Conservation (phyloP, 2,888 invertebrate species). For the Cerceris ruficornis region DNA sequence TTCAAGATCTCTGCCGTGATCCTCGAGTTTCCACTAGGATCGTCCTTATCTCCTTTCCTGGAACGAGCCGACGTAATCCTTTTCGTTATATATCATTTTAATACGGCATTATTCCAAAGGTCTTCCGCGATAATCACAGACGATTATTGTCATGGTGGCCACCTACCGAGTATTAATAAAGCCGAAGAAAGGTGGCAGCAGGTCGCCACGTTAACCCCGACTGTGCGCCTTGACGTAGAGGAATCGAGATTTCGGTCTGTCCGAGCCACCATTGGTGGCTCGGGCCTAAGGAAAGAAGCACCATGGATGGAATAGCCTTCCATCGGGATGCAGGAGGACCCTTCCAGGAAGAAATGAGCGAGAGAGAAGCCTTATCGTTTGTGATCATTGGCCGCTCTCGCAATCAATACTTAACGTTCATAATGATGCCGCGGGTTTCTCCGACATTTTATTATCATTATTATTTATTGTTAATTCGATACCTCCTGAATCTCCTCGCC, state of each 20-base stretch:
- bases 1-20: not conserved
- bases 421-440: constrained; percentile 72
- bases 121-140: constrained; percentile 65
- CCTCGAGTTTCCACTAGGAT: constrained; percentile 9
- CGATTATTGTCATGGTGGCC: constrained; percentile 68
- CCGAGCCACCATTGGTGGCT: constrained; percentile 59
- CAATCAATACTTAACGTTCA: constrained; percentile 74
- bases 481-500: constrained; percentile 48
- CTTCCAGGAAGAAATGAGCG: constrained; percentile 67
- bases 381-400: constrained; percentile 60
- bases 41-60: constrained; percentile 22
- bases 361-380: constrained; percentile 62
- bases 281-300: constrained; percentile 29
- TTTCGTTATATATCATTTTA: constrained; percentile 60
- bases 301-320: constrained; percentile 25
- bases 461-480: constrained; percentile 74
- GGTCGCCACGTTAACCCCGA: constrained; percentile 67
- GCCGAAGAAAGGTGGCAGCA: constrained; percentile 70
- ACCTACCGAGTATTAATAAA: constrained; percentile 77
- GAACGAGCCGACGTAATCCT: constrained; percentile 16
- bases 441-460: constrained; percentile 73
- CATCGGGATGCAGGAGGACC: constrained; percentile 42
- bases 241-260: constrained; percentile 68
- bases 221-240: constrained; percentile 63
- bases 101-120: constrained; percentile 60